Percentiles rank a stretch among this genome's conserved stretches.
Evolutionary conservation across 2,888 invertebrate genomes (phyloP).

Genomic region (Caenorhabditis plicata): DNA sequence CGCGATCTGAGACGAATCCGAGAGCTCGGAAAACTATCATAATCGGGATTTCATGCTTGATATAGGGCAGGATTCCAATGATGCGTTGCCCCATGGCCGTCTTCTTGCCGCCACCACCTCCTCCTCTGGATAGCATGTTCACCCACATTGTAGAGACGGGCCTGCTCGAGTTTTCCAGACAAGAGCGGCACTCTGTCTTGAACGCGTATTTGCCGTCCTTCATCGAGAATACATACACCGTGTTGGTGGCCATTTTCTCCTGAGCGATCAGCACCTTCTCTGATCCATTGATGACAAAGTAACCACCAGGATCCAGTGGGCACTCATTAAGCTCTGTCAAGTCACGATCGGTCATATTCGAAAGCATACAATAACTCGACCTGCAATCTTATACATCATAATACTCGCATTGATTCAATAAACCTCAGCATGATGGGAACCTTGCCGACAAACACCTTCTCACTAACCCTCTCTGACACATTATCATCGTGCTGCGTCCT

Average conservation of each 20-base stretch:
- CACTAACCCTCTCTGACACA: slow-evolving; percentile 77
- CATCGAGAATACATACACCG: slow-evolving; percentile 99
- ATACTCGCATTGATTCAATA: no score
- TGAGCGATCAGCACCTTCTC: slow-evolving; percentile 98
- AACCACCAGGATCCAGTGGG: slow-evolving; percentile 94
- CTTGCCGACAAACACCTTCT: slow-evolving; percentile 79
- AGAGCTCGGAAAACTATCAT: slow-evolving; percentile 99
- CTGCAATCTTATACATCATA: no score
- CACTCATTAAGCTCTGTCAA: slow-evolving; percentile 98
- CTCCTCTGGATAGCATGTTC: slow-evolving; percentile 98
- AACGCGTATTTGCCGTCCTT: slow-evolving; percentile 99
- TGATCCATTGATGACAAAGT: slow-evolving; percentile 98
- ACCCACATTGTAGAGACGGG: slow-evolving; percentile 91
- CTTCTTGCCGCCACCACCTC: slow-evolving; percentile 78
- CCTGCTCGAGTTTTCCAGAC: slow-evolving; percentile 82
- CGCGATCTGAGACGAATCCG: slow-evolving; percentile 97
- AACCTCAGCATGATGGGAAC: slow-evolving; percentile 98
- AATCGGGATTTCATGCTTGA: slow-evolving; percentile 93
- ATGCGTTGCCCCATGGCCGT: slow-evolving; percentile 98
- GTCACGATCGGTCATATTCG: slow-evolving; percentile 94
- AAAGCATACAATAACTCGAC: slow-evolving; percentile 92
- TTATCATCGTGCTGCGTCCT: slow-evolving; percentile 75
- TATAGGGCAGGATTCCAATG: slow-evolving; percentile 94
- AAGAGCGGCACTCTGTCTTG: slow-evolving; percentile 95
- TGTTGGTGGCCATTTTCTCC: slow-evolving; percentile 99